Percentiles rank a stretch among this genome's conserved stretches.
Evolutionary conservation across 2,113 vertebrate genomes (phyloP).

Genomic region (Cyprinodon tularosa): DNA sequence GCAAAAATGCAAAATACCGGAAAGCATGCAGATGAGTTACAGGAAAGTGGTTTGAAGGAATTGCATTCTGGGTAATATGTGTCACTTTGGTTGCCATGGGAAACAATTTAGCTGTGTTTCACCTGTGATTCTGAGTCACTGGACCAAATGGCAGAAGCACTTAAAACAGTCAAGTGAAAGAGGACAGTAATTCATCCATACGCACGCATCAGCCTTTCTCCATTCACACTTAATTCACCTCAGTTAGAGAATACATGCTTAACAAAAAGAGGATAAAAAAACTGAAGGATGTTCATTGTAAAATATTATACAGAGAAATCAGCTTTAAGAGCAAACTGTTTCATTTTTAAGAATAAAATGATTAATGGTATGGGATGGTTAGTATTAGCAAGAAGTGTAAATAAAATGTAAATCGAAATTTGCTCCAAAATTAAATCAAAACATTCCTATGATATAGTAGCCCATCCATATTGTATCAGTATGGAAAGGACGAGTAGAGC

Average conservation of each 20-base stretch:
- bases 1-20: fast-evolving
- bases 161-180: slow-evolving; percentile 31
- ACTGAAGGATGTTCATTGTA: not conserved
- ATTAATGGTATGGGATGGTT: not conserved
- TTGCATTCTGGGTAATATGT: slow-evolving; percentile 13
- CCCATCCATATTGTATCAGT: no score
- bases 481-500: no score
- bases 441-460: not conserved
- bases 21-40: not conserved
- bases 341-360: not conserved
- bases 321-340: not conserved
- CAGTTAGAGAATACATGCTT: not conserved
- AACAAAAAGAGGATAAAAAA: not conserved
- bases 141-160: slow-evolving; percentile 13
- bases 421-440: not conserved
- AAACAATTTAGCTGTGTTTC: slow-evolving; percentile 36
- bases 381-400: not conserved
- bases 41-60: not conserved
- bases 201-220: not conserved
- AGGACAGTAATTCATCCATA: slow-evolving; percentile 32
- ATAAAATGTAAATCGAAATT: not conserved
- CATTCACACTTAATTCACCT: slow-evolving; percentile 7
- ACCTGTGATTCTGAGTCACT: slow-evolving; percentile 39
- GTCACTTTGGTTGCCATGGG: slow-evolving; percentile 16
- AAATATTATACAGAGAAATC: no score